Percentiles rank a stretch among this genome's conserved stretches.
These are phyloP conservation scores for Orbicella faveolata DNA, from an alignment of 64 coral and sea anemone genomes.

Conservation along the genomic window DNA sequence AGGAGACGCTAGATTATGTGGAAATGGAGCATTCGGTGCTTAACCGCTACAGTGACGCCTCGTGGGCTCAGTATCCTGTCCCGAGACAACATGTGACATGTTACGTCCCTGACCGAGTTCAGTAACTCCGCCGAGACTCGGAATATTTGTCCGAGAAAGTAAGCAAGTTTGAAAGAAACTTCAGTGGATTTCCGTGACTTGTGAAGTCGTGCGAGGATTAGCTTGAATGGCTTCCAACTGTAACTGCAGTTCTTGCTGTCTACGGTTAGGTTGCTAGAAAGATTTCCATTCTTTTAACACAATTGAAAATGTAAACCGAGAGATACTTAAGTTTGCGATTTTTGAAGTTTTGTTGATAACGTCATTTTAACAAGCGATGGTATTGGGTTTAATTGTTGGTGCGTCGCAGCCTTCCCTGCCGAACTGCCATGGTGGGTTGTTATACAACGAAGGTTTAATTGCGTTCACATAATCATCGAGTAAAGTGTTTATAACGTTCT, in stretches of 20 bases:
- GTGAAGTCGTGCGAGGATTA: no score
- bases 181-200: neutral
- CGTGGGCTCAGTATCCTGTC: neutral
- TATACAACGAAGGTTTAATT: no score
- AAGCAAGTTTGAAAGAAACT: neutral
- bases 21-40: neutral
- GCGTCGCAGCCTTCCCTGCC: neutral
- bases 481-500: no score
- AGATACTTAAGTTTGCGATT: neutral
- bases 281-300: neutral
- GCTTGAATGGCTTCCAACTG: neutral
- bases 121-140: neutral
- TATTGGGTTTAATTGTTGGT: neutral
- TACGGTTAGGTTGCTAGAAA: neutral
- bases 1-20: neutral
- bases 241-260: neutral
- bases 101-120: neutral
- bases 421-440: no score
- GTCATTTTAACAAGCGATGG: neutral
- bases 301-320: neutral
- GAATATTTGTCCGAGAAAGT: neutral
- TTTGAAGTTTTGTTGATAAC: neutral
- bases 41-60: neutral
- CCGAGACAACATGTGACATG: neutral
- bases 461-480: no score